Conservation (phyloP, 2,888 invertebrate genomes). For the Nasonovia ribisnigri region DNA sequence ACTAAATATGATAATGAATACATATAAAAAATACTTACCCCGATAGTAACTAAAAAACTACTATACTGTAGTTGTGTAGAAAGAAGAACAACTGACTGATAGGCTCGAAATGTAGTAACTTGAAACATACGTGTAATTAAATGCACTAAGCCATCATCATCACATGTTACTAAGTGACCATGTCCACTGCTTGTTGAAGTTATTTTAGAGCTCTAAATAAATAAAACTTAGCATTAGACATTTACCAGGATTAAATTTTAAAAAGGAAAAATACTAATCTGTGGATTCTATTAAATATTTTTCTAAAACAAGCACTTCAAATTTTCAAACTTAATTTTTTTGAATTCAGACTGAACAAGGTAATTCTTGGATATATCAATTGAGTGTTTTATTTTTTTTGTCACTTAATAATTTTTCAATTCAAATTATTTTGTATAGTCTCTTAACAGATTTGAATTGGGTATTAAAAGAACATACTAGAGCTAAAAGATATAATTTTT, state of each 20-base stretch:
- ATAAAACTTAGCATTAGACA: constrained; percentile 9
- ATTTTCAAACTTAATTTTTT: neutral
- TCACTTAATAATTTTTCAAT: neutral
- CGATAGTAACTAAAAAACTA: constrained; percentile 87
- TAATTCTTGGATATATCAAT: neutral
- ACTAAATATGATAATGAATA: neutral
- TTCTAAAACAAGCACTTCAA: neutral
- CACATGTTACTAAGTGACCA: constrained; percentile 88
- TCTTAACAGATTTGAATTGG: too few relatives aligned
- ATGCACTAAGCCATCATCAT: constrained; percentile 85
- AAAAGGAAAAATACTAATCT: neutral
- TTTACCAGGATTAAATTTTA: neutral
- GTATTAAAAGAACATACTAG: neutral
- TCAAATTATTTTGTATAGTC: neutral
- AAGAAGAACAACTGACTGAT: constrained; percentile 80
- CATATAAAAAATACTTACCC: constrained; percentile 73
- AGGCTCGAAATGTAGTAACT: constrained; percentile 84
- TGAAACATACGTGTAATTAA: constrained; percentile 83
- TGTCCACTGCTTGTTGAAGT: constrained; percentile 86
- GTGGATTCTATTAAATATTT: neutral
- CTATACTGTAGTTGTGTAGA: constrained; percentile 86
- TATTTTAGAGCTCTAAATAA: constrained; percentile 77
- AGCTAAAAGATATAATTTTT: neutral
- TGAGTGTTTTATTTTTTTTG: neutral
- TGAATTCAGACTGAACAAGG: neutral